Conservation (phyloP, 2,888 invertebrate genomes). For the Sesia bembeciformis region DNA sequence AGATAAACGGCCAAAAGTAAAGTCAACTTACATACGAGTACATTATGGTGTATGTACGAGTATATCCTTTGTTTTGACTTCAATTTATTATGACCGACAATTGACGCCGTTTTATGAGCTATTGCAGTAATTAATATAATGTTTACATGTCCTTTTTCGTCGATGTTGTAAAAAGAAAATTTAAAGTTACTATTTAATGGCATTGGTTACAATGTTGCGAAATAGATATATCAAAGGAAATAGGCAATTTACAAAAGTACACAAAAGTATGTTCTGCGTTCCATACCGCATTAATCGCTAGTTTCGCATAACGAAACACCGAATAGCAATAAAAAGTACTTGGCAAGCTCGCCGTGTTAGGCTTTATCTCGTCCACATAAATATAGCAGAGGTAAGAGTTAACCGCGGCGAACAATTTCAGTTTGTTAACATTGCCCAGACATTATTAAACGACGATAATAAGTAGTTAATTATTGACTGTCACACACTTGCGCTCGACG, state of each 20-base stretch:
- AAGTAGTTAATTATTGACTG: slow-evolving; percentile 56
- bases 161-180: too few species aligned
- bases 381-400: slow-evolving; percentile 31
- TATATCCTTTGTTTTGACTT: too few species aligned
- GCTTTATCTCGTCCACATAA: slow-evolving; percentile 48
- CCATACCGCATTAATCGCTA: slow-evolving; percentile 25
- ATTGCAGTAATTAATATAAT: too few species aligned
- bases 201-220: too few species aligned
- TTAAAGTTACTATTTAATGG: too few species aligned
- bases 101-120: too few species aligned
- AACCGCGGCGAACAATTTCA: slow-evolving; percentile 36
- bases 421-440: slow-evolving; percentile 49
- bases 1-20: too few species aligned
- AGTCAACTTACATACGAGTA: too few species aligned
- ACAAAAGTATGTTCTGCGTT: not conserved
- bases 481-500: slow-evolving; percentile 30
- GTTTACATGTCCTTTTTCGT: too few species aligned
- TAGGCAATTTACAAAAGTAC: not conserved
- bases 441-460: slow-evolving; percentile 51
- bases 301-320: slow-evolving; percentile 38
- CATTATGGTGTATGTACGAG: too few species aligned
- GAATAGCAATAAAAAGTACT: slow-evolving; percentile 42
- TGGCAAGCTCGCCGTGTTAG: slow-evolving; percentile 40
- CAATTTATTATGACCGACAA: too few species aligned
- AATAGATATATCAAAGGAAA: not conserved